Evolutionary conservation across 2,113 vertebrate genomes (phyloP).

Genomic region (Mellivora capensis): DNA sequence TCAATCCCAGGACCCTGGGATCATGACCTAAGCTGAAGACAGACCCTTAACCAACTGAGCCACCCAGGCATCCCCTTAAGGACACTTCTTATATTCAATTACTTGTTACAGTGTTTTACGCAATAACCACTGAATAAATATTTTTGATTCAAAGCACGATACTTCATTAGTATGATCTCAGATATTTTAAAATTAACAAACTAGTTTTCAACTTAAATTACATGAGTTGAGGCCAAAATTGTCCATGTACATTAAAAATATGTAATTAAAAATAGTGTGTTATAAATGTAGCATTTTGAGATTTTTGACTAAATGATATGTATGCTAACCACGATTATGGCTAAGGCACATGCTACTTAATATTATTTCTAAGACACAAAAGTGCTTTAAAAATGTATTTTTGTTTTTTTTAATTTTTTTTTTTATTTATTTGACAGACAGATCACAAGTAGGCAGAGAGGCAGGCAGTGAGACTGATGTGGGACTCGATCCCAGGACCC

Average conservation of each 20-base stretch:
- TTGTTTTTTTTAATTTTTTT: too few relatives aligned
- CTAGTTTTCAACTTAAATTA: neutral
- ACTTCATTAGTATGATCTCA: neutral
- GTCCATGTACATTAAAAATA: neutral
- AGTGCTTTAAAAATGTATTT: neutral
- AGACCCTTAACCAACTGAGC: too few relatives aligned
- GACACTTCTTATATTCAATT: neutral
- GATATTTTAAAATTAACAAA: neutral
- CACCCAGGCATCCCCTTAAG: too few relatives aligned
- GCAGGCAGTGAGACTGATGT: too few relatives aligned
- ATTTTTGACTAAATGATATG: neutral
- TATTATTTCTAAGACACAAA: neutral
- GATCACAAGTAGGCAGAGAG: too few relatives aligned
- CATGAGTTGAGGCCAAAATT: neutral
- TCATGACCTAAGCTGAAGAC: too few relatives aligned
- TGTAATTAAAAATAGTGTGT: neutral
- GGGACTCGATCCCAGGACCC: too few relatives aligned
- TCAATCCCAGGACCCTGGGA: too few relatives aligned
- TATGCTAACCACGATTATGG: neutral
- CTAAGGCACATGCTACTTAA: neutral
- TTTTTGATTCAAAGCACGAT: neutral
- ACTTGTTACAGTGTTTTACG: neutral
- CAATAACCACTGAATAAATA: neutral
- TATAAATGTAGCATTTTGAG: neutral
- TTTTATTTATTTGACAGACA: too few relatives aligned